Base-by-base conservation (phyloP, 2,113 vertebrate species). In the Symphodus melops region DNA sequence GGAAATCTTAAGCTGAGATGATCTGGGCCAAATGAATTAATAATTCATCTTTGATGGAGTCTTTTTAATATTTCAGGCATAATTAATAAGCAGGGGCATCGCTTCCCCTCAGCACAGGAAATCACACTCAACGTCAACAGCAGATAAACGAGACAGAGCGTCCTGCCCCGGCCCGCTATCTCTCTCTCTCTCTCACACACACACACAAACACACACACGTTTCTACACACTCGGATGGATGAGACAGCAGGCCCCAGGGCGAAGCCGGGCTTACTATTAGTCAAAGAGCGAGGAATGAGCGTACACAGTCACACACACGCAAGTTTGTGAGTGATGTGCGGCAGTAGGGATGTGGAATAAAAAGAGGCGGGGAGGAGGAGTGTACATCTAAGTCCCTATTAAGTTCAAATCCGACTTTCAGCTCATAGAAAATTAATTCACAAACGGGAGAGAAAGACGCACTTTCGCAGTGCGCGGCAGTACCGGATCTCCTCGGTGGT, bases 21-120 rank as follows among this genome's bases (percentile, higher is more conserved):
- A 92, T 93, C 83, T 87, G 66, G 75, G 89, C 60, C 76, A 91
- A 92, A 92, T 85, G 76, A 92, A 92, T 94, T 69, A 89, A 94
- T 94, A 91, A 93, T 94, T 93, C 81, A 94, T 92, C 83, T 88
- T 75, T 92, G 91, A 94, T 92, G 83, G 91, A 91, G 91, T 87
- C 86, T 91, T 91, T 94, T 94, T 90, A 91, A 94, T 94, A 94
- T 94, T 92, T 92, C 83, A 91, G 77, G 83, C 83, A 90, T 92
- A 92, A 94, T 94, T 94, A 94, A 94, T 94, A 92, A 91, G 87
- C 68, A 68, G 74, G 63, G 79, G 70, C 75, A 83, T 86, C 41
- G 72, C 85, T 88, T 88, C 75, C 56, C 81, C 80, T 84, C 78
- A 75, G 82, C 63, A 78, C 69, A 85, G 79, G 78, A 91, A 90